Percentiles rank a stretch among this genome's conserved stretches.
Conservation (phyloP, 2,888 invertebrate genomes). For the Sphinx pinastri region DNA sequence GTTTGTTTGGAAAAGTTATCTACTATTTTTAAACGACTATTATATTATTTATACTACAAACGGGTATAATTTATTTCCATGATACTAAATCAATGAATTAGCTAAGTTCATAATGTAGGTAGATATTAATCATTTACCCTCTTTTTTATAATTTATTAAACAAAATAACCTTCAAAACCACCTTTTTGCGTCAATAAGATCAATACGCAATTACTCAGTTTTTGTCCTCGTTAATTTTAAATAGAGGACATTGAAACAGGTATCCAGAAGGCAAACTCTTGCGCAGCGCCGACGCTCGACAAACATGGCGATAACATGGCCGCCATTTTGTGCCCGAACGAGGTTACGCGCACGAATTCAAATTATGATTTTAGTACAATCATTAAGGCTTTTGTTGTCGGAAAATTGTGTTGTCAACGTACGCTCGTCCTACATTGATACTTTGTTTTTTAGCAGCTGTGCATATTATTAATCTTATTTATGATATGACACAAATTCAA, state of each 20-base stretch:
- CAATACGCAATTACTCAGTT: constrained; percentile 7
- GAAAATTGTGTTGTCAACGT: not conserved
- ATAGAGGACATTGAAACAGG: constrained; percentile 72
- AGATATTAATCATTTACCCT: not conserved
- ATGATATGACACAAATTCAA: not conserved
- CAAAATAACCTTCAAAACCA: not conserved
- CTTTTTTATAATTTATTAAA: not conserved
- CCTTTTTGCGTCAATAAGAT: not conserved
- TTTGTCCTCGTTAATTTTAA: constrained; percentile 66
- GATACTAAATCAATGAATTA: too few relatives aligned
- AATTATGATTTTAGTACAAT: constrained; percentile 68
- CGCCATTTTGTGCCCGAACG: constrained; percentile 78
- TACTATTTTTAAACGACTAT: too few relatives aligned
- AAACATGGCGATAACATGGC: constrained; percentile 78
- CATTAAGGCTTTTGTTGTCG: constrained; percentile 22
- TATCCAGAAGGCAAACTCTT: constrained; percentile 77
- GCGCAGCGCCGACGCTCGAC: constrained; percentile 68
- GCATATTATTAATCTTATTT: not conserved
- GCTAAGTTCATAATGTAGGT: too few relatives aligned
- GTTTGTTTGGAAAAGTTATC: too few relatives aligned
- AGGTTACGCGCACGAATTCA: constrained; percentile 73
- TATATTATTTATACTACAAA: too few relatives aligned
- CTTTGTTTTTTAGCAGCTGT: constrained; percentile 6
- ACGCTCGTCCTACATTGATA: constrained; percentile 1
- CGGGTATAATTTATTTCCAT: too few relatives aligned